These are phyloP conservation scores for Struthidea cinerea DNA, from an alignment of 2,113 vertebrate genomes.

Conservation along the genomic window DNA sequence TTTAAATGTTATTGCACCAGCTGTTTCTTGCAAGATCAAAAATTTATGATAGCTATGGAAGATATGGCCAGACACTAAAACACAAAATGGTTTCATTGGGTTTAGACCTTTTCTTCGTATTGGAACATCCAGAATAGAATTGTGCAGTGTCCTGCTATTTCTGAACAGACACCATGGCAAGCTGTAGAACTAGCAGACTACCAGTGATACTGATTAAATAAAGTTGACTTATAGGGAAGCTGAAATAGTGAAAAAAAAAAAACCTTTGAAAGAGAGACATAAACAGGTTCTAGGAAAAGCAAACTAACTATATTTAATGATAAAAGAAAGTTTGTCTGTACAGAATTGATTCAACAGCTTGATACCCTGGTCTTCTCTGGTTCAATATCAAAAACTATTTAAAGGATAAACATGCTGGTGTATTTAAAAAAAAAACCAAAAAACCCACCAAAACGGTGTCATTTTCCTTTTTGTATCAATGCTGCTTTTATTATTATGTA, in stretches of 20 bases:
- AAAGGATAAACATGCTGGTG: background rate
- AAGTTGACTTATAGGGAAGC: background rate
- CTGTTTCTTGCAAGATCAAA: background rate
- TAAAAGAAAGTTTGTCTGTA: background rate
- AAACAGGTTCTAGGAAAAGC: background rate
- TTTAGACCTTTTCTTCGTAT: background rate
- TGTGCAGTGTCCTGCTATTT: background rate
- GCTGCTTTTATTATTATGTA: background rate
- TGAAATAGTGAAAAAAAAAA: background rate
- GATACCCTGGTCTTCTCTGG: background rate
- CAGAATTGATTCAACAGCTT: background rate
- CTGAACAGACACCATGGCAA: background rate
- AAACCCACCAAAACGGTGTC: accelerated
- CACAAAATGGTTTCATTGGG: background rate
- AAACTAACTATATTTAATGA: background rate
- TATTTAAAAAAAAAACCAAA: background rate
- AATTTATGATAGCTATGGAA: background rate
- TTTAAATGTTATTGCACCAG: background rate
- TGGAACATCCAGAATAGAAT: background rate
- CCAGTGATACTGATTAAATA: background rate
- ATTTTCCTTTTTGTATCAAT: background rate
- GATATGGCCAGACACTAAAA: background rate
- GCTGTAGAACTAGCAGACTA: background rate
- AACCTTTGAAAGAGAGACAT: background rate
- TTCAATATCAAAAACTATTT: background rate